These are phyloP conservation scores for Agelas oroides DNA, from an alignment of 37 sponge, comb jelly and placozoan species.

Conservation along the genomic window DNA sequence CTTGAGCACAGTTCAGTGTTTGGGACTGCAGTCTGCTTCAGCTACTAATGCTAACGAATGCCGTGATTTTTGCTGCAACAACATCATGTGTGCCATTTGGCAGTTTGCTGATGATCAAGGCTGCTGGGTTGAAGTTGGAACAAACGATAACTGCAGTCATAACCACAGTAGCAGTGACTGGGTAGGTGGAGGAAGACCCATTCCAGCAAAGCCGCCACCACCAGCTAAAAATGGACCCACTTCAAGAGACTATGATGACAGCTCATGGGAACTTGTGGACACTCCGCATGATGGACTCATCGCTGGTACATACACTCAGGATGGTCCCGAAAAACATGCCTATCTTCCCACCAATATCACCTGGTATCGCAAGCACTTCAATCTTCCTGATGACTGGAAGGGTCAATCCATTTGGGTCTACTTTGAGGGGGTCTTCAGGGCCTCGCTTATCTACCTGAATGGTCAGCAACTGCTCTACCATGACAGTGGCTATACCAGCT, in stretches of 20 bases:
- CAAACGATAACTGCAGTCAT: conserved; percentile 33
- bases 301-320: conserved; percentile 20
- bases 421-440: conserved; percentile 64
- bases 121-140: conserved; percentile 67
- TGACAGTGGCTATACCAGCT: conserved; percentile 69
- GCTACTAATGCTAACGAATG: conserved; percentile 49
- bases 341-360: conserved; percentile 51
- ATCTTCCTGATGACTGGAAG: conserved; percentile 62
- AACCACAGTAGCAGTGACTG: conserved; percentile 31
- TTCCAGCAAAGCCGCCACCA: conserved; percentile 40
- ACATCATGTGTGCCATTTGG: conserved; percentile 62
- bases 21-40: conserved; percentile 4
- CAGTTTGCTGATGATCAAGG: conserved; percentile 40
- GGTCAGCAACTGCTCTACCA: conserved; percentile 45
- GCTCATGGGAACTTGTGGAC: conserved; percentile 62
- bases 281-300: conserved; percentile 61
- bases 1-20: conserved; percentile 42
- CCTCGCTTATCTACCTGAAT: conserved; percentile 43
- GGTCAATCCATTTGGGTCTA: conserved; percentile 58
- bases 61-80: conserved; percentile 38
- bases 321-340: conserved; percentile 12
- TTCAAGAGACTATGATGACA: conserved; percentile 52
- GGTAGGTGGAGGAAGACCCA: conserved; percentile 47
- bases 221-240: conserved; percentile 39
- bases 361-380: conserved; percentile 71